Conservation (phyloP, 1,140 invertebrate genomes). For the Drosophila suzukii region DNA sequence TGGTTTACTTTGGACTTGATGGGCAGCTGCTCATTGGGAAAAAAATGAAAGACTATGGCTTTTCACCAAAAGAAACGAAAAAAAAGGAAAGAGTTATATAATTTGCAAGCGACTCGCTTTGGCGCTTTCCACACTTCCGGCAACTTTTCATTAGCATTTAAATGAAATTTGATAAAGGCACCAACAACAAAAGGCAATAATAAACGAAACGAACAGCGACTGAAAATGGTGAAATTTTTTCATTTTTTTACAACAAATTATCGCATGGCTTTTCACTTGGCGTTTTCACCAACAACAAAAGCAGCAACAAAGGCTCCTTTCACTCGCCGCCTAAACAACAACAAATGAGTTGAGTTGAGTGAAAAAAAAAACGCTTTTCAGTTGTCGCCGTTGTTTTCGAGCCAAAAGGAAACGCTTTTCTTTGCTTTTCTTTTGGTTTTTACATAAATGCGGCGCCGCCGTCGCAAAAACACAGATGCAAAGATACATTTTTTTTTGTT, state of each 20-base stretch:
- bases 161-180: conserved; percentile 77
- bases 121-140: conserved; percentile 74
- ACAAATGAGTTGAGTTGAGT: conserved; percentile 69
- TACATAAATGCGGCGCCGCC: conserved; percentile 42
- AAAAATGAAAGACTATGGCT: conserved; percentile 19
- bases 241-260: conserved; percentile 82
- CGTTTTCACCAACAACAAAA: conserved; percentile 68
- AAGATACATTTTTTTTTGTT: conserved; percentile 60
- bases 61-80: conserved; percentile 45
- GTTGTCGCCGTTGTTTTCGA: conserved; percentile 59
- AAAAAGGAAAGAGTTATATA: conserved; percentile 63
- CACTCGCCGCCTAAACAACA: conserved; percentile 70
- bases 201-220: conserved; percentile 25
- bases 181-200: conserved; percentile 39
- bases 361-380: conserved; percentile 61
- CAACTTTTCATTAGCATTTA: conserved; percentile 82
- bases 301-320: conserved; percentile 72
- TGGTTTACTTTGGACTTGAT: conserved; percentile 17
- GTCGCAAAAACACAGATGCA: conserved; percentile 48
- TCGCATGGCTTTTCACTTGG: conserved; percentile 80
- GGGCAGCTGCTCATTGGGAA: conserved; percentile 24
- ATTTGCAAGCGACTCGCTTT: conserved; percentile 57
- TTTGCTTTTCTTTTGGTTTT: conserved; percentile 54
- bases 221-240: conserved; percentile 80
- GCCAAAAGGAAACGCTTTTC: conserved; percentile 80